Percentiles rank a stretch among this genome's conserved stretches.
phyloP scores from a whole-genome alignment of 2,797 vertebrate genomes.

The Coendou prehensilis region DNA sequence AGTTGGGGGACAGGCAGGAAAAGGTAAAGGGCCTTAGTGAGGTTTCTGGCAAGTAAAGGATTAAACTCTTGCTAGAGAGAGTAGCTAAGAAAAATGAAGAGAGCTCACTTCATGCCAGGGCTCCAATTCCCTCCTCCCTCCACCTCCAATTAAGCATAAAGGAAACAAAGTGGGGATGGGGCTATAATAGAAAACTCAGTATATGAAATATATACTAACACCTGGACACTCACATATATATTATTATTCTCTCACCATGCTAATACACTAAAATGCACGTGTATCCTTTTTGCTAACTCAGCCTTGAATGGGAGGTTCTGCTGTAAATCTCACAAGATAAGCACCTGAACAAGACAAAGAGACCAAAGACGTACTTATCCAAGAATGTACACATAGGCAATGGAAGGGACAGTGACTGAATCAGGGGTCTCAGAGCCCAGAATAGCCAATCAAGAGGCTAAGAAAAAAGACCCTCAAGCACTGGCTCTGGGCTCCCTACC shows the following conservation, averaged over 20 bases:
- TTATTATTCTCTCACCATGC: not conserved
- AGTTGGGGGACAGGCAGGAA: not conserved
- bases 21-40: not conserved
- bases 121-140: not conserved
- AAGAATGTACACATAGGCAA: not conserved
- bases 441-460: not conserved
- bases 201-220: not conserved
- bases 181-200: not conserved
- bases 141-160: not conserved
- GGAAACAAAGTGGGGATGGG: not conserved
- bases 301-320: not conserved
- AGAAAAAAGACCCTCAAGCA: not conserved
- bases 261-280: not conserved
- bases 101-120: not conserved
- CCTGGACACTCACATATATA: not conserved
- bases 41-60: not conserved
- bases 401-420: not conserved
- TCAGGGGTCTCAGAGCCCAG: not conserved
- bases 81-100: not conserved
- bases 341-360: not conserved
- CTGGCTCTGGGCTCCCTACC: not conserved
- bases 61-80: not conserved
- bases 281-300: not conserved
- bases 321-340: not conserved
- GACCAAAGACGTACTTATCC: not conserved